These are phyloP conservation scores for Petroica traversi DNA, from an alignment of 2,113 vertebrate species.

Conservation along the genomic window DNA sequence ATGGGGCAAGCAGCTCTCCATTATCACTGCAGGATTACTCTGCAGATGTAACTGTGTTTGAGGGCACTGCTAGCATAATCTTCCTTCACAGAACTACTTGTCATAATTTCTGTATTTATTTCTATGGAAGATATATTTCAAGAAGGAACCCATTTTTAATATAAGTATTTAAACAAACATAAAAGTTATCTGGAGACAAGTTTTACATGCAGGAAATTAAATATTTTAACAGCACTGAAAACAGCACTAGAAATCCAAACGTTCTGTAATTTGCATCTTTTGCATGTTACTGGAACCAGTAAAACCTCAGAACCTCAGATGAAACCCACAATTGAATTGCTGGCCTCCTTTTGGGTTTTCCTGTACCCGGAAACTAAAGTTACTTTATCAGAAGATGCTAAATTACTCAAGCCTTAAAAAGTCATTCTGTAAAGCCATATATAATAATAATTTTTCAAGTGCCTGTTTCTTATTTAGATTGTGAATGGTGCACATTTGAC, in stretches of 20 bases:
- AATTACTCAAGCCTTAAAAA: background rate
- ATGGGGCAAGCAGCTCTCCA: background rate
- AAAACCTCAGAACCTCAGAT: background rate
- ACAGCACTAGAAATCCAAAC: background rate
- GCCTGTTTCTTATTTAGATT: background rate
- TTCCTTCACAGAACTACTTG: background rate
- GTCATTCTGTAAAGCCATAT: background rate
- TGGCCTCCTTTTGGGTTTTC: background rate
- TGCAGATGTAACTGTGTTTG: background rate
- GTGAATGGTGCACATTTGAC: background rate
- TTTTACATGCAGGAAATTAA: background rate
- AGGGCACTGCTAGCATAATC: rapidly evolving
- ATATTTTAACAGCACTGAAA: background rate
- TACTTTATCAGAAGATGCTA: background rate
- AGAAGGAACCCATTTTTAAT: background rate
- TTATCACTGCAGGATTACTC: background rate
- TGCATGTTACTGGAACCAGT: background rate
- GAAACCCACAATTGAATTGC: background rate
- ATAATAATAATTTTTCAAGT: background rate
- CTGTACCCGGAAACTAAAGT: background rate
- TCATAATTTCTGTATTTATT: background rate
- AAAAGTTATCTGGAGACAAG: background rate
- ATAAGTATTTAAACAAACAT: background rate
- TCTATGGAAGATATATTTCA: background rate
- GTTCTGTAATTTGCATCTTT: background rate